Evolutionary conservation across 2,888 invertebrate genomes (phyloP).

Genomic region (Drosophila eohydei): DNA sequence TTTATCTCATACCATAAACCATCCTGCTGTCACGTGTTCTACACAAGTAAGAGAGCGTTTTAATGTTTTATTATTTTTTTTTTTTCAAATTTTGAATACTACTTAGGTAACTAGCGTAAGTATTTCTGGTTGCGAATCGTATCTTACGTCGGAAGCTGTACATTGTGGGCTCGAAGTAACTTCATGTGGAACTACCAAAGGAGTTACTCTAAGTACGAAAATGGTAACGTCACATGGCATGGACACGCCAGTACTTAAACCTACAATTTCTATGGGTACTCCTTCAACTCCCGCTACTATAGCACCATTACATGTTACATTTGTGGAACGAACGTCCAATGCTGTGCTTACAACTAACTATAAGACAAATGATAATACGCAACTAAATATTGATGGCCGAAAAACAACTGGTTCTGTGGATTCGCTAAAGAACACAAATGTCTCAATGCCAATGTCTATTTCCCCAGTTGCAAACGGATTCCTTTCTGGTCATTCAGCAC

Average conservation of each 20-base stretch:
- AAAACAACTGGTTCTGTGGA: constrained; percentile 29
- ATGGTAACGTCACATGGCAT: constrained; percentile 37
- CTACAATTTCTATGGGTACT: constrained; percentile 33
- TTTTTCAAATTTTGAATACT: neutral
- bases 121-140: constrained; percentile 49
- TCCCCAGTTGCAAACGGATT: constrained; percentile 61
- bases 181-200: constrained; percentile 28
- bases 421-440: constrained; percentile 24
- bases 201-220: constrained; percentile 40
- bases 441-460: constrained; percentile 18
- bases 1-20: constrained; percentile 22
- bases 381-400: constrained; percentile 16
- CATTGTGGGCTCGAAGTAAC: constrained; percentile 24
- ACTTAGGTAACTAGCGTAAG: constrained; percentile 43
- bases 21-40: constrained; percentile 13
- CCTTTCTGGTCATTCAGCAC: constrained; percentile 50
- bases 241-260: constrained; percentile 28
- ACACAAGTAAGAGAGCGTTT: constrained; percentile 47
- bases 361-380: constrained; percentile 46
- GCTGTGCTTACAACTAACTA: constrained; percentile 28
- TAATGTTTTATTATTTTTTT: neutral
- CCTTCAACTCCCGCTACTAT: constrained; percentile 33
- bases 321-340: constrained; percentile 54
- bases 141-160: constrained; percentile 23
- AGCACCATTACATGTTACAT: constrained; percentile 38